Conservation (phyloP, 23 tunicate species). For the Trididemnum miniatum region DNA sequence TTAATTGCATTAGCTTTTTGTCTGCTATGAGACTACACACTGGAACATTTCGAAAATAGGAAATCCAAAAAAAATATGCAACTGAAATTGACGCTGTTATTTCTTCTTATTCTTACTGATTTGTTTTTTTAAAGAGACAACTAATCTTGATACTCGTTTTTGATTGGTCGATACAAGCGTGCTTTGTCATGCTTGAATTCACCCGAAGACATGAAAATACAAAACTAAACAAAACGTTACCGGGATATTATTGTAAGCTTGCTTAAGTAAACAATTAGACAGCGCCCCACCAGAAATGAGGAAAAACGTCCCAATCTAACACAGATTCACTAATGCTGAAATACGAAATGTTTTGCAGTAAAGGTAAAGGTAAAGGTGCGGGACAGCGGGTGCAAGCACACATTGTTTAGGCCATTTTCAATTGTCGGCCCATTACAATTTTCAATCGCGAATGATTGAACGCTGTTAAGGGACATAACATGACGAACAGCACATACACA, state of each 20-base stretch:
- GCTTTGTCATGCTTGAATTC: slow-evolving; percentile 7
- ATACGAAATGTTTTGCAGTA: too few relatives aligned
- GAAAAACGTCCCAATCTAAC: too few relatives aligned
- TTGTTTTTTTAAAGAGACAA: slow-evolving; percentile 26
- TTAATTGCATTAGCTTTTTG: background rate
- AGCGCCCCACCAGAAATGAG: too few relatives aligned
- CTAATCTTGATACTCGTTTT: background rate
- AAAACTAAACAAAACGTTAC: slow-evolving; percentile 20
- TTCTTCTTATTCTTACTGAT: background rate
- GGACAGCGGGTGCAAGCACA: too few relatives aligned
- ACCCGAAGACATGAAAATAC: slow-evolving; percentile 19
- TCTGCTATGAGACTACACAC: background rate
- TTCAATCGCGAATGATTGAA: too few relatives aligned
- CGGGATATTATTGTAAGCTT: slow-evolving; percentile 20
- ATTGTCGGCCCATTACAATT: too few relatives aligned
- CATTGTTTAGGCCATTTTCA: too few relatives aligned
- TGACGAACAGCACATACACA: too few relatives aligned
- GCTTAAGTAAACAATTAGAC: background rate
- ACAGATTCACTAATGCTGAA: too few relatives aligned
- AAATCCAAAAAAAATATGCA: background rate
- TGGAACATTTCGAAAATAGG: background rate
- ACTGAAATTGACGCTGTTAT: background rate
- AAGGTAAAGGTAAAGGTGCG: too few relatives aligned
- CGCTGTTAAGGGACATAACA: too few relatives aligned
- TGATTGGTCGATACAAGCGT: slow-evolving; percentile 27